Conservation (phyloP, 1,140 invertebrate species). For the Saccostrea echinata region DNA sequence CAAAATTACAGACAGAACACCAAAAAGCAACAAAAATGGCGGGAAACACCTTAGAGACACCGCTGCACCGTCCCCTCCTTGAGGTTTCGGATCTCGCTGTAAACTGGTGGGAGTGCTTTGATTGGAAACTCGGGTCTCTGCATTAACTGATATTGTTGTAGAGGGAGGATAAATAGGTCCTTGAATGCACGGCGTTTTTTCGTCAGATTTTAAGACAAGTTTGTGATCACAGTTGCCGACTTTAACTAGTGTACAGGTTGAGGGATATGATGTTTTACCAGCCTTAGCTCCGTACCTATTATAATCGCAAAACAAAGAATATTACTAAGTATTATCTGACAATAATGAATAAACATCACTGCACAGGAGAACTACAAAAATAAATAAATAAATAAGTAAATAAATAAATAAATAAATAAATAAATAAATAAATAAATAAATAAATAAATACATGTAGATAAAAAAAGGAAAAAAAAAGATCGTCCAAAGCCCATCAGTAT, state of each 20-base stretch:
- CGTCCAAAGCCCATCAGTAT: too few relatives aligned
- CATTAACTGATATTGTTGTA: neutral
- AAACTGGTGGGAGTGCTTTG: neutral
- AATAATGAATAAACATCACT: too few relatives aligned
- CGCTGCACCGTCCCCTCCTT: neutral
- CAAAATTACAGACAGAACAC: neutral
- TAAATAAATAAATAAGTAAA: too few relatives aligned
- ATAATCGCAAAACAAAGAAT: neutral
- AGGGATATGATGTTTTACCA: neutral
- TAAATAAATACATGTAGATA: too few relatives aligned
- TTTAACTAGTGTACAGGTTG: neutral
- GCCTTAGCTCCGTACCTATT: neutral
- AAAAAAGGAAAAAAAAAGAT: too few relatives aligned
- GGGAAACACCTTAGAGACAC: neutral
- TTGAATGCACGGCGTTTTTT: neutral
- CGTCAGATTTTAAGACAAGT: slow-evolving; percentile 18
- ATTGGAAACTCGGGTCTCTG: neutral
- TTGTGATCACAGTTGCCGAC: neutral
- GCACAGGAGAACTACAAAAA: too few relatives aligned
- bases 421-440: too few relatives aligned
- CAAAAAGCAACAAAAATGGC: neutral
- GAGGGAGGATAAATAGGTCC: neutral
- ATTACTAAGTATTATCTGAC: too few relatives aligned
- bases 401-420: too few relatives aligned
- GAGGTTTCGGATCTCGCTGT: neutral